Percentiles rank a stretch among this genome's conserved stretches.
These are phyloP conservation scores for Bucorvus abyssinicus DNA, from an alignment of 2,797 vertebrate genomes.

Conservation along the genomic window DNA sequence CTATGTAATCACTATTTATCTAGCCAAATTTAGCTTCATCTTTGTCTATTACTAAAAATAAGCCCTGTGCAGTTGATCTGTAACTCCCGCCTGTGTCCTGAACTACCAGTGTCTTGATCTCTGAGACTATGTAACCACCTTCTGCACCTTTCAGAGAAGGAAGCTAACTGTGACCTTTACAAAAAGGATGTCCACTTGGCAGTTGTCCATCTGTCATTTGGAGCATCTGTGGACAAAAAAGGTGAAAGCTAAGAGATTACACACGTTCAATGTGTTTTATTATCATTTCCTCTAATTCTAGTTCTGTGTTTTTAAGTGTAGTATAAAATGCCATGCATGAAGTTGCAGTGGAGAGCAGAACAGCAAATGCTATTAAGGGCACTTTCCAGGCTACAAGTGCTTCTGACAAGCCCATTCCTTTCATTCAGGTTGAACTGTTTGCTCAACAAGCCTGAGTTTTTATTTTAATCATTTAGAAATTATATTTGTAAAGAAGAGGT, in stretches of 20 bases:
- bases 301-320: neutral
- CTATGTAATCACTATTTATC: slow-evolving; percentile 52
- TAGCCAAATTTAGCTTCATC: slow-evolving; percentile 40
- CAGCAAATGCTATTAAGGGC: neutral
- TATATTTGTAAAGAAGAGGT: neutral
- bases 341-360: neutral
- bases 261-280: neutral
- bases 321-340: neutral
- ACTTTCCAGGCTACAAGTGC: neutral
- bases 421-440: neutral
- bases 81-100: neutral
- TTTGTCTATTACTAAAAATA: slow-evolving; percentile 62
- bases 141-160: neutral
- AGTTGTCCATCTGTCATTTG: neutral
- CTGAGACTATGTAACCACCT: neutral
- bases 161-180: neutral
- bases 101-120: neutral
- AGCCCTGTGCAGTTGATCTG: slow-evolving; percentile 26
- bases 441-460: neutral
- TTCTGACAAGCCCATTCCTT: neutral
- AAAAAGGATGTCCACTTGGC: neutral
- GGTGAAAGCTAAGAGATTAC: neutral
- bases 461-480: slow-evolving; percentile 14
- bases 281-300: neutral
- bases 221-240: neutral